Evolutionary conservation across 2,888 invertebrate genomes (phyloP).

Genomic region (Lochmaea capreae): DNA sequence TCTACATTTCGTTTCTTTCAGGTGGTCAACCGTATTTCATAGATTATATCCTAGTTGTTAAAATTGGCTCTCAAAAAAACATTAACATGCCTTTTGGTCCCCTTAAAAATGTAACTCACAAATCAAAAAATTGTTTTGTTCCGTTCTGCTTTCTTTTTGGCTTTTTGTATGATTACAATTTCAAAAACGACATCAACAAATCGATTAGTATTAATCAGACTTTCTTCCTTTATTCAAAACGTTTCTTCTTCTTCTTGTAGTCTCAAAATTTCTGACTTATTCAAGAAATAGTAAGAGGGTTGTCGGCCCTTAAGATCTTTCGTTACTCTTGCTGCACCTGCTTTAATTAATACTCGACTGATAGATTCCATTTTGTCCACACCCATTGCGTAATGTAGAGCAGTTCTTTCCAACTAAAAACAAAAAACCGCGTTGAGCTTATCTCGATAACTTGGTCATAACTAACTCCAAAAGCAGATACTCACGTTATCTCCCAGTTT

Average conservation of each 20-base stretch:
- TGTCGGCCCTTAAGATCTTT: conserved; percentile 91
- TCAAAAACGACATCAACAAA: conserved; percentile 28
- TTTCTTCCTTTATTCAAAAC: conserved; percentile 60
- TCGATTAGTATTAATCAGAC: conserved; percentile 21
- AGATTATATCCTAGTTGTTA: too few relatives aligned
- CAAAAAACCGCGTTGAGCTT: not conserved
- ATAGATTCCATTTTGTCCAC: conserved; percentile 85
- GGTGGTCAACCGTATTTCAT: too few relatives aligned
- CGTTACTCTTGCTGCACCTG: conserved; percentile 84
- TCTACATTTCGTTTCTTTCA: too few relatives aligned
- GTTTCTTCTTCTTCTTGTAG: conserved; percentile 87
- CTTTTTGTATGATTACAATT: conserved; percentile 10
- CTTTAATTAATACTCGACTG: conserved; percentile 82
- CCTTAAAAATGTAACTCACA: too few relatives aligned
- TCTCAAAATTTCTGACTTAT: conserved; percentile 86
- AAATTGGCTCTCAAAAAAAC: too few relatives aligned
- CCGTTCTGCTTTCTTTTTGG: not conserved
- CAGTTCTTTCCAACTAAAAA: conserved; percentile 84
- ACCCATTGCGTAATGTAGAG: conserved; percentile 92
- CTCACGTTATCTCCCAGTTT: conserved; percentile 88
- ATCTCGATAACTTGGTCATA: too few relatives aligned
- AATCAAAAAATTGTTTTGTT: not conserved
- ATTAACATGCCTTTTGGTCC: too few relatives aligned
- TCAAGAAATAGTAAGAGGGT: conserved; percentile 93
- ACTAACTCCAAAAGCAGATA: conserved; percentile 23